Conservation (phyloP, 2,113 vertebrate species). For the Athene noctua region DNA sequence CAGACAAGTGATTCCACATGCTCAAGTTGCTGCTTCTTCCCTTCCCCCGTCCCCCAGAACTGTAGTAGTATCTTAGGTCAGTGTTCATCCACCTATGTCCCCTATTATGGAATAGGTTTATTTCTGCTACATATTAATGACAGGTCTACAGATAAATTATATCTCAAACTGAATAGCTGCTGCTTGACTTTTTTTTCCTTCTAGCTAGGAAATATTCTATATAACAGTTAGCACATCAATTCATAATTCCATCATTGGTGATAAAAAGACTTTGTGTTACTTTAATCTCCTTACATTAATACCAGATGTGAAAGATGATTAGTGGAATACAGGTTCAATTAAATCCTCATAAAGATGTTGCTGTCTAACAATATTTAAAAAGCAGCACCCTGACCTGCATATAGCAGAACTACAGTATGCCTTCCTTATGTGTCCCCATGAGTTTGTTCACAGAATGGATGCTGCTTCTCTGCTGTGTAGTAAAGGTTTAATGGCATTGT, state of each 20-base stretch:
- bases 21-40: not conserved
- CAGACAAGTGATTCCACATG: conserved; percentile 10
- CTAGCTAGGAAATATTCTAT: not conserved
- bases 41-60: not conserved
- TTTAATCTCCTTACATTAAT: conserved; percentile 1
- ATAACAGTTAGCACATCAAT: not conserved
- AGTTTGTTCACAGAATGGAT: not conserved
- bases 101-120: not conserved
- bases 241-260: not conserved
- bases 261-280: not conserved
- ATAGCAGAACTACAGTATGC: not conserved
- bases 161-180: not conserved
- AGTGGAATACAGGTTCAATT: not conserved
- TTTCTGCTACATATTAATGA: not conserved
- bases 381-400: not conserved
- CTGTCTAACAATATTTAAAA: not conserved
- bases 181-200: conserved; percentile 4
- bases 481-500: not conserved
- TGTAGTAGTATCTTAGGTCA: not conserved
- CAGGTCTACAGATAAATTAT: not conserved
- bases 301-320: not conserved
- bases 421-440: not conserved
- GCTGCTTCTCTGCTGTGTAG: not conserved
- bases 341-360: not conserved
- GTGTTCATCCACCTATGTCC: not conserved